Evolutionary conservation across 2,888 invertebrate species (phyloP).

Genomic region (Trypoxylon attenuatum): DNA sequence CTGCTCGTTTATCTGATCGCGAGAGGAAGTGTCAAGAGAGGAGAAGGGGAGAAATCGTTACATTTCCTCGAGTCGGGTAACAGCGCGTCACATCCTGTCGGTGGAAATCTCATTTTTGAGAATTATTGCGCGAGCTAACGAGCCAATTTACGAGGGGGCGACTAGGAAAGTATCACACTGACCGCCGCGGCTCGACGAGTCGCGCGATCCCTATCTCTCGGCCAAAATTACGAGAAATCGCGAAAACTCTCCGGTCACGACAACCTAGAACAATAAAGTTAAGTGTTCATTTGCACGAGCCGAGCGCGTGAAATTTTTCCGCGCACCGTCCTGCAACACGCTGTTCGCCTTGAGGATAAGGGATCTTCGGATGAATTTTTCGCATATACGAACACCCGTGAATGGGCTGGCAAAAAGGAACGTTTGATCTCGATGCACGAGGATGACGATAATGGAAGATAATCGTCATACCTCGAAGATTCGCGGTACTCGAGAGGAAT

Average conservation of each 20-base stretch:
- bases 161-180: slow-evolving; percentile 11
- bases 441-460: no score
- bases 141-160: slow-evolving; percentile 22
- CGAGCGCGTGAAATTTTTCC: no score
- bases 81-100: slow-evolving; percentile 30
- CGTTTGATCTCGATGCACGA: no score
- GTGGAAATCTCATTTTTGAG: slow-evolving; percentile 32
- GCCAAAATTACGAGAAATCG: slow-evolving; percentile 32
- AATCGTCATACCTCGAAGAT: no score
- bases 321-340: no score
- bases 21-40: neutral
- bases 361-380: no score
- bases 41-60: slow-evolving; percentile 9
- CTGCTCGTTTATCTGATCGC: slow-evolving; percentile 4
- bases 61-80: neutral
- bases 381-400: no score
- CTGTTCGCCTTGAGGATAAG: no score
- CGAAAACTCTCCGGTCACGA: slow-evolving; percentile 32
- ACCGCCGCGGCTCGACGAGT: slow-evolving; percentile 9
- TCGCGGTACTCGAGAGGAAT: no score
- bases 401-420: no score
- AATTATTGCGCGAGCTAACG: slow-evolving; percentile 16
- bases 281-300: no score
- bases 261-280: no score
- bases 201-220: slow-evolving; percentile 32